A percentile compares a stretch with the other conserved stretches of the same genome.
These are phyloP conservation scores for Merops nubicus DNA, from an alignment of 2,113 vertebrate species.

Conservation along the genomic window DNA sequence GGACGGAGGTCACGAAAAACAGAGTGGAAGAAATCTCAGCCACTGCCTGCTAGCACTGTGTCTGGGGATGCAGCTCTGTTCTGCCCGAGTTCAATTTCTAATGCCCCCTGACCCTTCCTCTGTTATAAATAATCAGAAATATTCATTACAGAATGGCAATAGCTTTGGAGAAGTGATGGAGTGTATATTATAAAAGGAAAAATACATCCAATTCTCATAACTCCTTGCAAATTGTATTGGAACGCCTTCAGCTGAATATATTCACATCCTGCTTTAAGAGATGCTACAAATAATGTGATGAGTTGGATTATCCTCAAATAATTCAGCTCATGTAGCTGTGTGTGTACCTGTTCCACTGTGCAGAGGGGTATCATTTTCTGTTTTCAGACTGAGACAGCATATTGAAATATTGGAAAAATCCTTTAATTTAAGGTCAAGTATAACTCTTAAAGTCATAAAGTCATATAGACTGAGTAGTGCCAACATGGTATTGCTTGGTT, in stretches of 20 bases:
- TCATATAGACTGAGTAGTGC: background rate
- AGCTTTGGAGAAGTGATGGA: constrained; percentile 37
- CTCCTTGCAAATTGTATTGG: constrained; percentile 58
- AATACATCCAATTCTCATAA: constrained; percentile 48
- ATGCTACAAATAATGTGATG: constrained; percentile 30
- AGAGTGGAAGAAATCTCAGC: constrained; percentile 17
- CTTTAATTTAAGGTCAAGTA: background rate
- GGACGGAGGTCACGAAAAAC: constrained; percentile 9
- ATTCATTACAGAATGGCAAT: constrained; percentile 59
- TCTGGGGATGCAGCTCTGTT: background rate
- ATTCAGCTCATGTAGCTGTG: constrained; percentile 10
- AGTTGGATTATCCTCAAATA: constrained; percentile 28
- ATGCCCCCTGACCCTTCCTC: constrained; percentile 46
- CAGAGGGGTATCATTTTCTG: background rate
- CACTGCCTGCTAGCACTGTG: background rate
- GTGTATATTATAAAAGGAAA: constrained; percentile 32
- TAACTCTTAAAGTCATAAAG: background rate
- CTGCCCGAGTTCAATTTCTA: constrained; percentile 11
- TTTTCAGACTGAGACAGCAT: background rate
- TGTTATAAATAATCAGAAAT: constrained; percentile 66
- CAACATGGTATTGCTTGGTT: background rate
- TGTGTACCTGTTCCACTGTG: background rate
- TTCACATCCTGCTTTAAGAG: constrained; percentile 16
- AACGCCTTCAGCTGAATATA: constrained; percentile 45
- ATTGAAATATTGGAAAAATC: background rate